A percentile compares a stretch with the other conserved stretches of the same genome.
phyloP scores from a whole-genome alignment of 1,140 invertebrate genomes.

The Heliconius melpomene region DNA sequence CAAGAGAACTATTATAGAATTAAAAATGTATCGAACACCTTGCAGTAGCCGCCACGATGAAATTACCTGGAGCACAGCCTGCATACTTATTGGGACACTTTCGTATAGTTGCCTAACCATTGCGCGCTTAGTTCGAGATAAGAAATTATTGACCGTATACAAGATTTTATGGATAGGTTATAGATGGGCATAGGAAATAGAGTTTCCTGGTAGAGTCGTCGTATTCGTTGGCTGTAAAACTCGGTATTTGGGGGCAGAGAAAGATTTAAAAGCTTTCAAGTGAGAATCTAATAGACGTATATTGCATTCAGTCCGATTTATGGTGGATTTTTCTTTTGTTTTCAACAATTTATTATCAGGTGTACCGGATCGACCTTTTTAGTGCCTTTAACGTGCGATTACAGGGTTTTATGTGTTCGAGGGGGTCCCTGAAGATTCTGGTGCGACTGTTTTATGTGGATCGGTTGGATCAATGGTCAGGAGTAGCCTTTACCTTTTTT shows the following conservation, averaged over 20 bases:
- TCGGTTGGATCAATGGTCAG: neutral
- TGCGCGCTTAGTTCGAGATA: slow-evolving; percentile 22
- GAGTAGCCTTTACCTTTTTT: neutral
- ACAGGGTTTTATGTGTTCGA: slow-evolving; percentile 36
- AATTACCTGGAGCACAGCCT: slow-evolving; percentile 31
- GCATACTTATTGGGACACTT: slow-evolving; percentile 35
- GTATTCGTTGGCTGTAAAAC: slow-evolving; percentile 56
- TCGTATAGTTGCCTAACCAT: slow-evolving; percentile 36
- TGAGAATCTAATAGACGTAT: slow-evolving; percentile 73
- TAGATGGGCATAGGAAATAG: slow-evolving; percentile 33
- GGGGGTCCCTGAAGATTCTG: slow-evolving; percentile 28
- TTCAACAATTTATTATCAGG: slow-evolving; percentile 62
- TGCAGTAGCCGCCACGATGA: slow-evolving; percentile 37
- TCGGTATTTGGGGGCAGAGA: slow-evolving; percentile 59
- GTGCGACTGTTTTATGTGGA: slow-evolving; percentile 10
- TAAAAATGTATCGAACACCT: slow-evolving; percentile 59
- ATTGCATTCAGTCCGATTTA: slow-evolving; percentile 70
- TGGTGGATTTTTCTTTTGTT: slow-evolving; percentile 71
- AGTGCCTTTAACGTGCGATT: slow-evolving; percentile 54
- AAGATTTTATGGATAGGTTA: slow-evolving; percentile 42
- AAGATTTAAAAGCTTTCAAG: slow-evolving; percentile 70
- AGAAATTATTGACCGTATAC: slow-evolving; percentile 35
- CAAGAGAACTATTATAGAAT: slow-evolving; percentile 51
- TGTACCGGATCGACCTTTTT: slow-evolving; percentile 52
- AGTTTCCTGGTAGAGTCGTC: slow-evolving; percentile 33